Conservation (phyloP, 2,888 invertebrate genomes). For the Lasioglossum lativentre region DNA sequence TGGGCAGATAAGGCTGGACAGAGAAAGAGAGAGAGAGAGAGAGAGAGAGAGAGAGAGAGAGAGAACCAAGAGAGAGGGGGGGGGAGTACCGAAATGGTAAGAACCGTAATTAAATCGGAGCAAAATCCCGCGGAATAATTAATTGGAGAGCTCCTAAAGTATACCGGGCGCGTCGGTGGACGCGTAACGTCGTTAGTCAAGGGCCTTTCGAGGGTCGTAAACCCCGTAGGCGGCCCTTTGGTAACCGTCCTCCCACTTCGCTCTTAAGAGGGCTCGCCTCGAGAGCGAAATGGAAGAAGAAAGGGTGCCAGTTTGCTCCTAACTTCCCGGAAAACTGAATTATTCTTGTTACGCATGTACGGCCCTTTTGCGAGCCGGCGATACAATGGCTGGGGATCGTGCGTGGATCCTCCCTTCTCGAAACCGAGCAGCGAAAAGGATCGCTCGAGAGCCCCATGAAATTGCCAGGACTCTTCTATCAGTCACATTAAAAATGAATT, state of each 20-base stretch:
- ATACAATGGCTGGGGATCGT: neutral
- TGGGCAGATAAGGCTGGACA: slow-evolving; percentile 47
- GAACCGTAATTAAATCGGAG: slow-evolving; percentile 81
- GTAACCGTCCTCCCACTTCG: slow-evolving; percentile 66
- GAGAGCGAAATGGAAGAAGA: slow-evolving; percentile 71
- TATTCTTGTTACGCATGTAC: slow-evolving; percentile 64
- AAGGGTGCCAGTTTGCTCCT: slow-evolving; percentile 71
- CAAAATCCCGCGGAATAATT: slow-evolving; percentile 82
- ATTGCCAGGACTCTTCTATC: neutral
- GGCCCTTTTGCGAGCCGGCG: slow-evolving; percentile 8
- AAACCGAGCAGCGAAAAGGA: neutral
- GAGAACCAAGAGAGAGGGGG: slow-evolving; percentile 43
- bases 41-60: slow-evolving; percentile 18
- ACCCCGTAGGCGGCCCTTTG: slow-evolving; percentile 71
- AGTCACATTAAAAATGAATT: neutral
- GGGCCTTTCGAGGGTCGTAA: slow-evolving; percentile 74
- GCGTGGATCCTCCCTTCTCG: neutral
- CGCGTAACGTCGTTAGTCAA: slow-evolving; percentile 80
- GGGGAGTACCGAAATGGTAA: slow-evolving; percentile 69
- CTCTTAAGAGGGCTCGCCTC: slow-evolving; percentile 65
- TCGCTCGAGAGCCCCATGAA: neutral
- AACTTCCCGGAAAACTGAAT: slow-evolving; percentile 70
- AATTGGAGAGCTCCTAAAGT: slow-evolving; percentile 80
- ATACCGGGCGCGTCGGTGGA: slow-evolving; percentile 79
- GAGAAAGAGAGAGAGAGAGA: slow-evolving; percentile 20